A percentile compares a stretch with the other conserved stretches of the same genome.
Evolutionary conservation across 2,113 vertebrate genomes (phyloP).

Genomic region (Otus sunia): DNA sequence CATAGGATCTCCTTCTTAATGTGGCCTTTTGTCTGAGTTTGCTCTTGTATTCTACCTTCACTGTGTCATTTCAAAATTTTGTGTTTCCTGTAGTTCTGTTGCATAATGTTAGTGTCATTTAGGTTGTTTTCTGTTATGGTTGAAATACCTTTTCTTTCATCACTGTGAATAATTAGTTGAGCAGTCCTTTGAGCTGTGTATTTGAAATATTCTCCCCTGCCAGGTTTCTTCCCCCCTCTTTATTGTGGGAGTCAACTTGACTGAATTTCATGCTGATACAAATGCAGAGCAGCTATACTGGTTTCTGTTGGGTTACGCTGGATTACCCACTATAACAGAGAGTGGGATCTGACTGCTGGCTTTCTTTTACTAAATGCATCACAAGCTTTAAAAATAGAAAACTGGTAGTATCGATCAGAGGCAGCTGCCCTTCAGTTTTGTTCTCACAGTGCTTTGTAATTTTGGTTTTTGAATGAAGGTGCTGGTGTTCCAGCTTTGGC

Average conservation of each 20-base stretch:
- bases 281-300: background rate
- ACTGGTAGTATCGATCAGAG: background rate
- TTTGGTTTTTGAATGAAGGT: background rate
- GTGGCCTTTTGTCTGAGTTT: background rate
- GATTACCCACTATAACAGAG: rapidly evolving
- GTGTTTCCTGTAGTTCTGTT: background rate
- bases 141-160: background rate
- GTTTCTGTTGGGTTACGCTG: background rate
- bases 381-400: background rate
- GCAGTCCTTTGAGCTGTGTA: background rate
- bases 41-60: background rate
- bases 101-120: background rate
- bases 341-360: background rate
- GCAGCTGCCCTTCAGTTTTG: background rate
- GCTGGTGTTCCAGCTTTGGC: background rate
- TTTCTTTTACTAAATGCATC: background rate
- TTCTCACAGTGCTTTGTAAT: background rate
- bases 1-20: background rate
- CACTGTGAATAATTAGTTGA: background rate
- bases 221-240: background rate
- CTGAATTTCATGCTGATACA: background rate
- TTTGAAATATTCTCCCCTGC: background rate
- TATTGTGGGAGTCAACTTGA: background rate
- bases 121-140: background rate
- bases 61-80: background rate